A percentile compares a stretch with the other conserved stretches of the same genome.
Conservation (phyloP, 2,113 vertebrate species). For the Vimba vimba region DNA sequence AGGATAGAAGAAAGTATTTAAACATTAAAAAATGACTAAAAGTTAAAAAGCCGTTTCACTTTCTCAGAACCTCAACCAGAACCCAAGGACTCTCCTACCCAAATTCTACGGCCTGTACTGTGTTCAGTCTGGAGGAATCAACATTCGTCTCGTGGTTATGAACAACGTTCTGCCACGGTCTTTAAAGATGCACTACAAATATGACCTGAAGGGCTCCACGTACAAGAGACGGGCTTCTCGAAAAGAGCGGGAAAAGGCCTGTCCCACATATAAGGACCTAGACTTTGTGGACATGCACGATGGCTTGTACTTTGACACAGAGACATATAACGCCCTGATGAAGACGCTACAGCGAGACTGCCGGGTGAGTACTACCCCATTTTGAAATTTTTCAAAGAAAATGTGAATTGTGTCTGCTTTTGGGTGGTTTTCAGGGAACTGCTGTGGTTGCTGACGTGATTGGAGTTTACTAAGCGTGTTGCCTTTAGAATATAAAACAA, state of each 20-base stretch:
- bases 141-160: constrained; percentile 81
- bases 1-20: neutral
- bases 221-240: constrained; percentile 78
- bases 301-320: constrained; percentile 91
- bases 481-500: neutral
- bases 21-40: neutral
- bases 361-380: constrained; percentile 79
- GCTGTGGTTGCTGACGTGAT: neutral
- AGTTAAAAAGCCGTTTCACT: neutral
- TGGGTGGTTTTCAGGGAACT: neutral
- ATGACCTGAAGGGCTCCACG: constrained; percentile 80
- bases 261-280: constrained; percentile 77
- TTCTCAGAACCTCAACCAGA: constrained; percentile 79
- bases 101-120: constrained; percentile 82
- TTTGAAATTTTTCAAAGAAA: neutral
- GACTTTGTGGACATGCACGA: constrained; percentile 94
- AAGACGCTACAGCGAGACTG: constrained; percentile 96
- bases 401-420: neutral
- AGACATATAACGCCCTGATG: constrained; percentile 91
- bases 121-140: constrained; percentile 79
- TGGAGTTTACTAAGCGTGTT: neutral
- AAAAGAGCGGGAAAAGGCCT: constrained; percentile 76
- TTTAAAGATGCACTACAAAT: constrained; percentile 80
- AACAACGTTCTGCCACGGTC: constrained; percentile 80
- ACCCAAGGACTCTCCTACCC: constrained; percentile 77